These are phyloP conservation scores for Trachelus iudaicus DNA, from an alignment of 2,888 invertebrate species.

Conservation along the genomic window DNA sequence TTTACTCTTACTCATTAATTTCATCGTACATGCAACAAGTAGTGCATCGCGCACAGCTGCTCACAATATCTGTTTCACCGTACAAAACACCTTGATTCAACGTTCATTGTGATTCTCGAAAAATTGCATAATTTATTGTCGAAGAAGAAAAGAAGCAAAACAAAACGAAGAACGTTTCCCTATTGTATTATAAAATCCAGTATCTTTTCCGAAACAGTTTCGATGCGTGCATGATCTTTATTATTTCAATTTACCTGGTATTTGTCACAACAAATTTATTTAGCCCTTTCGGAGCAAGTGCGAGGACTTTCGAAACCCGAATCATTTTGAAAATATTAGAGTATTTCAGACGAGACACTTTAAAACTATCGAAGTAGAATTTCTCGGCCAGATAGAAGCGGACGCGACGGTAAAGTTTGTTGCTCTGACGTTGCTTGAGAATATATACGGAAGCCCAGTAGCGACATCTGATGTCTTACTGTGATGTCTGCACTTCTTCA, in stretches of 20 bases:
- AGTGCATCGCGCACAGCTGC: neutral
- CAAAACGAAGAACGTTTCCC: neutral
- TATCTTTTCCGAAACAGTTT: neutral
- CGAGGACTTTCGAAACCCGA: constrained; percentile 32
- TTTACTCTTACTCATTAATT: neutral
- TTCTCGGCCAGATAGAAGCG: neutral
- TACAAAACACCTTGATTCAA: neutral
- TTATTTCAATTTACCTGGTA: constrained; percentile 33
- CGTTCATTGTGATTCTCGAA: neutral
- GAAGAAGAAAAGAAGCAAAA: neutral
- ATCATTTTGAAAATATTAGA: constrained; percentile 21
- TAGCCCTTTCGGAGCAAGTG: constrained; percentile 28
- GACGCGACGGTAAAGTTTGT: neutral
- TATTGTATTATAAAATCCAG: neutral
- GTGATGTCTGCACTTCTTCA: too few relatives aligned
- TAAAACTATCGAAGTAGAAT: neutral
- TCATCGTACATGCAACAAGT: neutral
- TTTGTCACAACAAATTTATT: constrained; percentile 33
- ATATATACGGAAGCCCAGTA: neutral
- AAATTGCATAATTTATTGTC: neutral
- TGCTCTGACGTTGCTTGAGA: neutral
- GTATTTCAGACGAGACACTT: neutral
- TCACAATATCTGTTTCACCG: neutral
- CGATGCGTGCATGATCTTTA: neutral
- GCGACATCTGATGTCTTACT: too few relatives aligned